phyloP scores from a whole-genome alignment of 2,888 invertebrate genomes.

The Synergus itoensis region DNA sequence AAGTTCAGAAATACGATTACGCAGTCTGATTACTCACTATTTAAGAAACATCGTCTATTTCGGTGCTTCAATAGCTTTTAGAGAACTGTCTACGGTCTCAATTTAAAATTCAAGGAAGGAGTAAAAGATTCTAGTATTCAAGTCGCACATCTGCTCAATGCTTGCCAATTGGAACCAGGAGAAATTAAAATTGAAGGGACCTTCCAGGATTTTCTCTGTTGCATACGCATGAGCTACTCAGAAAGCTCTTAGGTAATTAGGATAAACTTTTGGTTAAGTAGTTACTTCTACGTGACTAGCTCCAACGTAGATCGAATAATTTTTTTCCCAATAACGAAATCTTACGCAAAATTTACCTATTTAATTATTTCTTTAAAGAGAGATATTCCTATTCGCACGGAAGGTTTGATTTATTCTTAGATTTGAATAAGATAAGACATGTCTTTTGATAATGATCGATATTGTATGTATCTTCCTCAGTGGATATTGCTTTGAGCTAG shows the following conservation, averaged over 20 bases:
- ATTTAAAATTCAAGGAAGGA: conserved; percentile 28
- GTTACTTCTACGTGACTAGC: conserved; percentile 8
- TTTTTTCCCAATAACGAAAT: not conserved
- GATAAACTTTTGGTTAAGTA: conserved; percentile 32
- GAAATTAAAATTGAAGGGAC: conserved; percentile 33
- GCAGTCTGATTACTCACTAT: not conserved
- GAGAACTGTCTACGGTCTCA: conserved; percentile 17
- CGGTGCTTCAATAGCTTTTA: conserved; percentile 6
- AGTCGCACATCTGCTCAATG: conserved; percentile 30
- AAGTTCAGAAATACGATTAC: not conserved
- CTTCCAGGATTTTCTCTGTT: conserved; percentile 25
- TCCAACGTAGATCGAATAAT: not conserved
- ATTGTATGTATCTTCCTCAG: conserved; percentile 24
- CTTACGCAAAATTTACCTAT: not conserved
- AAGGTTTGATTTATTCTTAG: conserved; percentile 4
- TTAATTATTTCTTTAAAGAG: conserved; percentile 1
- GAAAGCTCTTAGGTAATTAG: conserved; percentile 9
- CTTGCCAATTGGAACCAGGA: conserved; percentile 18
- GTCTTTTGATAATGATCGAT: conserved; percentile 14
- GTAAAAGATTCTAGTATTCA: conserved; percentile 31
- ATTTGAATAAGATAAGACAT: conserved; percentile 27
- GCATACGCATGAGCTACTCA: conserved; percentile 35
- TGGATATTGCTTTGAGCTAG: conserved; percentile 1
- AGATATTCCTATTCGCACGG: not conserved
- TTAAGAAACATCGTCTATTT: conserved; percentile 27